Evolutionary conservation across 2,888 invertebrate genomes (phyloP).

Genomic region (Pseudoips prasinana): DNA sequence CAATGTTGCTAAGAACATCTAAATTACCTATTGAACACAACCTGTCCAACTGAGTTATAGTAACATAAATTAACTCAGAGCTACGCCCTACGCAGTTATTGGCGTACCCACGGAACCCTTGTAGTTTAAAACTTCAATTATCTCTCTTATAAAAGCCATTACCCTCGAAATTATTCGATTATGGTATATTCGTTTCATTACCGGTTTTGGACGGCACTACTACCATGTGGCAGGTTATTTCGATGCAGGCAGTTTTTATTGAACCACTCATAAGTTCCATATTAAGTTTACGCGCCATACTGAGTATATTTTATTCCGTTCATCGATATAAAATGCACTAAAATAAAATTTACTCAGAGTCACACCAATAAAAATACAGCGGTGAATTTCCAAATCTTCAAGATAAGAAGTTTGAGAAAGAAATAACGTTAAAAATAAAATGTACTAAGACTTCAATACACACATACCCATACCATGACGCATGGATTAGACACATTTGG

Average conservation of each 20-base stretch:
- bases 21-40: constrained; percentile 74
- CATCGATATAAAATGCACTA: too few species aligned
- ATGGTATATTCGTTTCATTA: constrained; percentile 46
- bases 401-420: too few species aligned
- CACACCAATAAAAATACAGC: too few species aligned
- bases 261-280: constrained; percentile 48
- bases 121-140: constrained; percentile 39
- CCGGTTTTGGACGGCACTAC: constrained; percentile 39
- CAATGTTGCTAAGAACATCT: constrained; percentile 76
- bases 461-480: constrained; percentile 8
- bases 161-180: constrained; percentile 44
- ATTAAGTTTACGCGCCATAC: constrained; percentile 33
- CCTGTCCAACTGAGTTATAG: constrained; percentile 75
- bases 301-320: too few species aligned
- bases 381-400: too few species aligned
- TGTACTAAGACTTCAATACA: constrained; percentile 32
- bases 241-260: constrained; percentile 51
- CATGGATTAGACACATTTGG: constrained; percentile 32
- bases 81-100: constrained; percentile 61
- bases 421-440: constrained; percentile 28
- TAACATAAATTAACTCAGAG: constrained; percentile 72
- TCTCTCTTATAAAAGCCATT: constrained; percentile 45
- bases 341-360: too few species aligned
- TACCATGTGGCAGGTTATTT: constrained; percentile 39
- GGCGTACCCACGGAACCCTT: constrained; percentile 43